Percentiles rank a stretch among this genome's conserved stretches.
Evolutionary conservation across 2,888 invertebrate species (phyloP).

Genomic region (Lamellibrachia columna): DNA sequence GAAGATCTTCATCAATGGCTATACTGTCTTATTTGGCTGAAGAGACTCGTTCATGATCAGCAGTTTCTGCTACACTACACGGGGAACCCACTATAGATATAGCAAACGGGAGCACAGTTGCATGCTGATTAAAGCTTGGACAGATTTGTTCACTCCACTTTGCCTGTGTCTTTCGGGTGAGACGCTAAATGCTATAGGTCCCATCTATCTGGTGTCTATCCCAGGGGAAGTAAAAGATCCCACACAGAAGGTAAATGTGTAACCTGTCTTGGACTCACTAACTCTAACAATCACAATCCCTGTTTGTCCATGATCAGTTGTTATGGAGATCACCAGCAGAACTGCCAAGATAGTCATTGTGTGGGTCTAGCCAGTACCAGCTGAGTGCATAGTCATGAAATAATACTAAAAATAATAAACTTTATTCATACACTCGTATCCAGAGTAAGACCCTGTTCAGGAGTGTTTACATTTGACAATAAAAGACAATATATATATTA

Average conservation of each 20-base stretch:
- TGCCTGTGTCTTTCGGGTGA: neutral
- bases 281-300: neutral
- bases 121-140: neutral
- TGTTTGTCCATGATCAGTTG: no score
- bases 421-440: no score
- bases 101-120: neutral
- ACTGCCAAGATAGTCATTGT: no score
- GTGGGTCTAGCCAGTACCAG: no score
- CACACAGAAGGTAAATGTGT: neutral
- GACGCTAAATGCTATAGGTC: neutral
- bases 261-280: neutral
- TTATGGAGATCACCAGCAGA: no score
- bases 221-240: neutral
- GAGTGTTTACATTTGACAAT: no score
- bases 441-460: no score
- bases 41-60: neutral
- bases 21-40: neutral
- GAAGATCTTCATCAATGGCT: neutral
- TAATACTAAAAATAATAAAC: no score
- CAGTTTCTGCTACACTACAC: neutral
- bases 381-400: no score
- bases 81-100: neutral
- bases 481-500: no score
- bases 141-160: neutral
- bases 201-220: neutral